Evolutionary conservation across 2,797 vertebrate species (phyloP), one percentile per base, ranked within the genome.

Genomic region (Falco concolor): DNA sequence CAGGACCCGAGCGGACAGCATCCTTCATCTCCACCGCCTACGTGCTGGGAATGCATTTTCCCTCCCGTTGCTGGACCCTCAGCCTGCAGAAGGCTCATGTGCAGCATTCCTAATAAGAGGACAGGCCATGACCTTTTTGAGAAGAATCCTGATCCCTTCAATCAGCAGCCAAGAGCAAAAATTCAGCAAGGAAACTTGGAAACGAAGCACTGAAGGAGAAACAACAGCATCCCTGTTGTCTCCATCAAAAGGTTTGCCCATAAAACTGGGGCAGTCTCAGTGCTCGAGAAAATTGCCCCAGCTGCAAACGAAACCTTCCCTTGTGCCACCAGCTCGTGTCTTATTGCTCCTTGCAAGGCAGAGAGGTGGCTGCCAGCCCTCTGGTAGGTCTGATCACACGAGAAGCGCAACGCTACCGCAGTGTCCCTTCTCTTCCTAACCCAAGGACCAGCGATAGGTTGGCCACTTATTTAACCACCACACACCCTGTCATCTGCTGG

Each of bases 1-100:
- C 0, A 0, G 16, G 5, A 80, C 19, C 45, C 57, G 21, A 32
- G 5, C 3, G 3, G 49, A 27, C 13, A 57, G 59, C 56, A 57
- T 34, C 49, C 24, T 28, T 60, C 64, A 13, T 36, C 50, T 59
- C 47, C 9, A 17, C 27, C 4, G 4, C 30, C 63, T 30, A 4
- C 3, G 1, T 3, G 36, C 24, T 63, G 27, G 70, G 82, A 91
- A 83, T 1, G 1, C 18, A 13, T 65, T 54, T 76, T 27, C 30
- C n/a, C 23, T 93, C 53, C 50, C 10, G 6, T 20, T 59, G 70
- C 69, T 49, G 59, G 27, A 78, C 13, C 45, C 60, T 86, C 65
- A 16, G 25, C 34, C 61, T n/a, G 34, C 53, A 81, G 85, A 65
- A 88, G 59, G 57, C 28, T 72, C 44, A 28, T 2, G 1, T 1